Base-by-base conservation (phyloP, 2,113 vertebrate genomes). In the Cyanocitta stelleri region DNA sequence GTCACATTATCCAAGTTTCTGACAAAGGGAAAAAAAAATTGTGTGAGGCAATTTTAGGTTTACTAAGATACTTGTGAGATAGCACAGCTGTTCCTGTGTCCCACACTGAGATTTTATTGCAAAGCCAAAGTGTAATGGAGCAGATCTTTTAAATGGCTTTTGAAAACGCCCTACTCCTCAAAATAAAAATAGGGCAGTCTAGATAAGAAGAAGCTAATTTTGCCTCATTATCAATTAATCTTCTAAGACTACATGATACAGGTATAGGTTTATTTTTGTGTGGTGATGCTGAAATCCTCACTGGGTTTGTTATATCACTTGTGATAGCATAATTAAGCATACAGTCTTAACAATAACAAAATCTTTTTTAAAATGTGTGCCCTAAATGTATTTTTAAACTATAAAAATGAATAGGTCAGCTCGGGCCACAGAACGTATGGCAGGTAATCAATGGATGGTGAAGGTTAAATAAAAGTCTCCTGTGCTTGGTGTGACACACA, bases 41-140 rank as follows among this genome's bases (percentile, higher is more conserved):
- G 17, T 77, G 26, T 63, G 61, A 87, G 55, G 46, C 90, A 88
- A 77, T 91, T 94, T 68, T 91, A 81, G 87, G 59, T 77, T 94
- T 51, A 61, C 82, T 90, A 73, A 76, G 79, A 91, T 90, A 43
- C 46, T 92, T 92, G 67, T 77, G 79, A 87, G 93, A 96, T 62
- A 96, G 64, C 84, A 95, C 88, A 96, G 90, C 83, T 96, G 90
- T 96, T 96, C 55, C 26, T 86, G 63, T 92, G 64, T 92, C 76
- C 79, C 88, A 92, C 68, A 92, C 88, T 94, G 90, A 88, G 92
- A 21, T 94, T 88, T 96, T 92, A 94, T 93, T 93, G 68, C 72
- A 88, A 88, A 92, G 75, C 46, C 63, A 77, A n/a, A 37, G 83
- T 54, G 79, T 83, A 94, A 87, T 79, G 63, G 67, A 80, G 79